Conservation (phyloP, 2,113 vertebrate genomes). For the Hypanus sabinus region DNA sequence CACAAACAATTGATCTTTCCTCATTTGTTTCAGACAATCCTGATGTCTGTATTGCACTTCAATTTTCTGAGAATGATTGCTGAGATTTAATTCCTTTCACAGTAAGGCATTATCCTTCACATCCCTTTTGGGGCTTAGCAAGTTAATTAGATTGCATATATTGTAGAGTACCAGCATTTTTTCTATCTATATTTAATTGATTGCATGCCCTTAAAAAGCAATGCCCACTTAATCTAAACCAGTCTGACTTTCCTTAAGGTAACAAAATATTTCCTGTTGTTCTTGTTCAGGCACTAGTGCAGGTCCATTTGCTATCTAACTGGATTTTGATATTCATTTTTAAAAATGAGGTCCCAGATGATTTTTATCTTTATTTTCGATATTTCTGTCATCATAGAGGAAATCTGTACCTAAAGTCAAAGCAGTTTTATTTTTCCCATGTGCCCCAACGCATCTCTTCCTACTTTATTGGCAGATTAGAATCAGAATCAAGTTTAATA, state of each 20-base stretch:
- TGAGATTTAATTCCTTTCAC: not conserved
- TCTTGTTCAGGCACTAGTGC: not conserved
- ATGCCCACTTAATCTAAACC: not conserved
- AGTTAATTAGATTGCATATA: not conserved
- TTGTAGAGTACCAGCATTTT: not conserved
- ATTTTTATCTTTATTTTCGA: not conserved
- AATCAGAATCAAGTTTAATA: no score
- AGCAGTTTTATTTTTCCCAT: not conserved
- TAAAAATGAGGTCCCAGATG: no score
- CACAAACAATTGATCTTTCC: not conserved
- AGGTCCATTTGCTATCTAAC: not conserved
- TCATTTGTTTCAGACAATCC: not conserved
- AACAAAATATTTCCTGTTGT: not conserved
- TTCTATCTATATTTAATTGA: not conserved
- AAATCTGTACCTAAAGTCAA: not conserved
- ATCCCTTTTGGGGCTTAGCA: not conserved
- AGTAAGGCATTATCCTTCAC: no score
- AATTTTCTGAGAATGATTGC: not conserved
- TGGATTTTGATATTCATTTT: not conserved
- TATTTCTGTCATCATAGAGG: not conserved
- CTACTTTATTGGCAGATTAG: not conserved
- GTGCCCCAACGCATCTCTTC: no score
- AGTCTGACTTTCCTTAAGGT: not conserved
- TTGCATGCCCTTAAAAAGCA: not conserved
- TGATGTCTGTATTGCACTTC: not conserved